These are phyloP conservation scores for Drosophila colorata DNA, from an alignment of 2,888 invertebrate species.

Conservation along the genomic window DNA sequence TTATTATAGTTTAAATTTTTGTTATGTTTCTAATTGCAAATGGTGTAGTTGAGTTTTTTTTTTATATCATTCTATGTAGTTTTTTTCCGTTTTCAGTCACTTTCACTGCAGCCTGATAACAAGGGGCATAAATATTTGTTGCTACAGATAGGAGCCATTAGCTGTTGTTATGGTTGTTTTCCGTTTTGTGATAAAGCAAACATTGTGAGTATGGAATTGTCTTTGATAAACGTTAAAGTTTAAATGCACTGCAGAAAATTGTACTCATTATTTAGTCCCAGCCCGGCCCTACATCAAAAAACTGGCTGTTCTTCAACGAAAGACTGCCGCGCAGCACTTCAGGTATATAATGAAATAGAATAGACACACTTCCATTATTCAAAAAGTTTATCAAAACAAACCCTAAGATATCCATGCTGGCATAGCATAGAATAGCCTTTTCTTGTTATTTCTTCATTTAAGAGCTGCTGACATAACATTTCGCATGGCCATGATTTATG, in stretches of 20 bases:
- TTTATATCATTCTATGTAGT: conserved; percentile 19
- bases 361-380: not conserved
- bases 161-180: conserved; percentile 24
- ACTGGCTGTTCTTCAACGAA: not conserved
- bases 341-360: conserved; percentile 1
- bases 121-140: conserved; percentile 12
- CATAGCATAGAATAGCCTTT: conserved; percentile 41
- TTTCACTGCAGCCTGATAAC: conserved; percentile 38
- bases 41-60: not conserved
- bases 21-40: not conserved
- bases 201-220: not conserved
- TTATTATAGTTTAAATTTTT: conserved; percentile 10
- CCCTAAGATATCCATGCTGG: conserved; percentile 19
- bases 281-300: not conserved
- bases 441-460: conserved; percentile 44
- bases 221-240: not conserved
- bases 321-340: not conserved
- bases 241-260: not conserved
- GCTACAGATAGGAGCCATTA: conserved; percentile 34
- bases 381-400: conserved; percentile 18
- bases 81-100: conserved; percentile 15
- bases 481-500: conserved; percentile 77
- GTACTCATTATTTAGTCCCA: not conserved
- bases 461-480: conserved; percentile 77
- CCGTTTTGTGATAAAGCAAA: conserved; percentile 32